These are phyloP conservation scores for Apodemia duryi DNA, from an alignment of 2,888 invertebrate species.

Conservation along the genomic window DNA sequence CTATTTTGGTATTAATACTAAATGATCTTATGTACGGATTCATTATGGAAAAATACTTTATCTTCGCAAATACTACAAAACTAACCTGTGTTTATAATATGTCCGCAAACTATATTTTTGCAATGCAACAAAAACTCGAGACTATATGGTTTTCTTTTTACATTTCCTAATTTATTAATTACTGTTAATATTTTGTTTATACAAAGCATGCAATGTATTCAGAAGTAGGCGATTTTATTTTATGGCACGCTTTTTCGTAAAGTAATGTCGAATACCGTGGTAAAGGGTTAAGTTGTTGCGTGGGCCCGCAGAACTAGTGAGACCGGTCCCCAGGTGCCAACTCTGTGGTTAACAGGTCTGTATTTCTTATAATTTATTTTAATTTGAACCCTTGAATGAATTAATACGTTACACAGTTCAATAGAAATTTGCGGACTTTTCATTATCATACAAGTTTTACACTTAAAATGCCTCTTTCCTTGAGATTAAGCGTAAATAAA, in stretches of 20 bases:
- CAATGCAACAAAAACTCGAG: neutral
- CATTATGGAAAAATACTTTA: constrained; percentile 11
- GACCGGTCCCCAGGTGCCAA: constrained; percentile 74
- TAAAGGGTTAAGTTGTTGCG: constrained; percentile 49
- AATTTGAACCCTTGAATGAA: constrained; percentile 33
- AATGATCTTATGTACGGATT: neutral
- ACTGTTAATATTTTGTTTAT: neutral
- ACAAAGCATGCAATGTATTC: neutral
- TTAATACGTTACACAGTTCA: constrained; percentile 29
- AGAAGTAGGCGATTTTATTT: neutral
- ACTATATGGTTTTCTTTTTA: neutral
- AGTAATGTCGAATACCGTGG: constrained; percentile 39
- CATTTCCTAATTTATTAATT: neutral
- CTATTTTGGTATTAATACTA: neutral
- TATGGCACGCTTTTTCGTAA: neutral
- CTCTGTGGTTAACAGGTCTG: constrained; percentile 47
- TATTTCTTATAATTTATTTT: constrained; percentile 42
- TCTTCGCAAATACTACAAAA: neutral
- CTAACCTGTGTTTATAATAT: neutral
- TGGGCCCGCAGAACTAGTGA: constrained; percentile 68
- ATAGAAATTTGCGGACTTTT: neutral
- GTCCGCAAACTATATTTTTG: neutral
- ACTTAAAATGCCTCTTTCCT: neutral
- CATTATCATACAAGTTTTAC: neutral
- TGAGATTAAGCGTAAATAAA: too few relatives aligned